These are phyloP conservation scores for Deilephila porcellus DNA, from an alignment of 2,888 invertebrate genomes.

Conservation along the genomic window DNA sequence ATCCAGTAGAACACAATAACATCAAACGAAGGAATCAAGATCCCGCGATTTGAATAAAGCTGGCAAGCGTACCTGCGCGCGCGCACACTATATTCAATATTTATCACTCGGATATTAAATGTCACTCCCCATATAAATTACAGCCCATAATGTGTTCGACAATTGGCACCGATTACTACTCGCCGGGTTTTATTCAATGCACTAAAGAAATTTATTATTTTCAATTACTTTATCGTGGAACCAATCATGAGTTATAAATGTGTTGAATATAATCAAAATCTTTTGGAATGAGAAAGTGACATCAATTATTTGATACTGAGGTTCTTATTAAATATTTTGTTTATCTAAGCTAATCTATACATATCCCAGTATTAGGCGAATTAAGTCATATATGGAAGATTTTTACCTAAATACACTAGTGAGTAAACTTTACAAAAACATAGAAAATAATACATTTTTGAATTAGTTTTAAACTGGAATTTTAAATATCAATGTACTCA, in stretches of 20 bases:
- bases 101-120: constrained; percentile 73
- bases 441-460: too few species aligned
- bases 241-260: constrained; percentile 20
- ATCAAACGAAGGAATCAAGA: background rate
- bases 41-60: background rate
- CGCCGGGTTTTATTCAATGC: constrained; percentile 53
- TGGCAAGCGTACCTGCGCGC: constrained; percentile 34
- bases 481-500: too few species aligned
- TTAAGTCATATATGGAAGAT: too few species aligned
- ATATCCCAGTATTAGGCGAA: too few species aligned
- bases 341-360: too few species aligned
- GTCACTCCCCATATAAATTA: constrained; percentile 73
- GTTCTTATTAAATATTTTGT: too few species aligned
- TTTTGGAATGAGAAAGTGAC: background rate
- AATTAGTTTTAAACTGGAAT: too few species aligned
- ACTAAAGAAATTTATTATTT: constrained; percentile 64
- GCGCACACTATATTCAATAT: constrained; percentile 61
- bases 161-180: constrained; percentile 59
- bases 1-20: background rate
- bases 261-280: constrained; percentile 21
- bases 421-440: too few species aligned
- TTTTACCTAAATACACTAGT: too few species aligned
- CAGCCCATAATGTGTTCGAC: constrained; percentile 57
- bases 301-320: background rate
- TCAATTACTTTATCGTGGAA: constrained; percentile 35